Percentiles rank a stretch among this genome's conserved stretches.
Conservation (phyloP, 2,113 vertebrate species). For the Cyprinodon brontotheroides region DNA sequence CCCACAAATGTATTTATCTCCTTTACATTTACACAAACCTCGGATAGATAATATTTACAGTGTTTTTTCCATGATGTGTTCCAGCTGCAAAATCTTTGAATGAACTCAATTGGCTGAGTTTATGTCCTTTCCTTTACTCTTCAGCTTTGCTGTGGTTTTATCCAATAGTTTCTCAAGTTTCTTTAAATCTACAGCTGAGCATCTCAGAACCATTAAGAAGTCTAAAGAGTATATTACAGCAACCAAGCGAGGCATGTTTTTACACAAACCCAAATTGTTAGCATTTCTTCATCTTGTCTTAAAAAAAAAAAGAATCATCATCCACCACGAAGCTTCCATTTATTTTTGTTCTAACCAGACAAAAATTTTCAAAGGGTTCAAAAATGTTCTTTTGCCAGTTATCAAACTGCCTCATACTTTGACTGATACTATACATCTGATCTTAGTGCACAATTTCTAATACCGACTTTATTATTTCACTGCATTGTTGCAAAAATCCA, state of each 20-base stretch:
- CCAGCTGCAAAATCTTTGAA: background rate
- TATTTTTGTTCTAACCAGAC: conserved; percentile 37
- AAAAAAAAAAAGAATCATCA: conserved; percentile 49
- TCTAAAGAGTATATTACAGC: conserved; percentile 26
- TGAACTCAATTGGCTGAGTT: background rate
- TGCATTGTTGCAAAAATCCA: conserved; percentile 7
- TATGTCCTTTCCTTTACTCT: background rate
- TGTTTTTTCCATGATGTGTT: background rate
- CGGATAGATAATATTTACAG: background rate
- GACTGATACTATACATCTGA: conserved; percentile 42
- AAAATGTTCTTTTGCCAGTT: conserved; percentile 56
- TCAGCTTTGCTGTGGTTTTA: background rate
- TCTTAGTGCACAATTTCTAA: conserved; percentile 27
- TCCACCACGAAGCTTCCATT: conserved; percentile 40
- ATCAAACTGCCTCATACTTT: conserved; percentile 46
- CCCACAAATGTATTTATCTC: background rate
- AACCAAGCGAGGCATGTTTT: conserved; percentile 9
- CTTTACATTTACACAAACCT: conserved; percentile 15
- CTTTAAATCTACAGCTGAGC: conserved; percentile 39
- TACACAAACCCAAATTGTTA: conserved; percentile 19
- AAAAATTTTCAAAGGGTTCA: conserved; percentile 39
- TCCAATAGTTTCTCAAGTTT: background rate
- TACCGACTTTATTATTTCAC: conserved; percentile 26
- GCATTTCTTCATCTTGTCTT: background rate
- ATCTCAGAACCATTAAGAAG: conserved; percentile 16